phyloP scores from a whole-genome alignment of 2,888 invertebrate species.

The Sesia apiformis region DNA sequence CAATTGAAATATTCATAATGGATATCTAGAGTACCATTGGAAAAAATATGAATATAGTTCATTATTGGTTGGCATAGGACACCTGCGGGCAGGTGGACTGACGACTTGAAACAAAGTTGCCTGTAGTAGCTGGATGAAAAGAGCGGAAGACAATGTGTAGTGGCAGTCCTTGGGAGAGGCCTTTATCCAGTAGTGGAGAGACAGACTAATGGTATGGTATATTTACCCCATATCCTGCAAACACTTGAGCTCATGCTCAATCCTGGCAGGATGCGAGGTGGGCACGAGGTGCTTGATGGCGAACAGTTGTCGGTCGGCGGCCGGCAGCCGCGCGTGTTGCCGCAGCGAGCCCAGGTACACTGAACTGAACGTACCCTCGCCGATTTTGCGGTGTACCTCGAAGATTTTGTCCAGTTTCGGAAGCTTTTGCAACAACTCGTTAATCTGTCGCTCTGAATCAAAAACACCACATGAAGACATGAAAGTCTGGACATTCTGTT shows the following conservation, averaged over 20 bases:
- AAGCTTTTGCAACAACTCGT: constrained; percentile 59
- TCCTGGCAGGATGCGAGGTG: constrained; percentile 87
- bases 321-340: constrained; percentile 43
- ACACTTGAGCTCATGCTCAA: constrained; percentile 87
- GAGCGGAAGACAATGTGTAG: too few relatives aligned
- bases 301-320: constrained; percentile 74
- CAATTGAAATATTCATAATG: too few relatives aligned
- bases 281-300: constrained; percentile 92
- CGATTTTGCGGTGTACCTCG: constrained; percentile 81
- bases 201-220: too few relatives aligned
- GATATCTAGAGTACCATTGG: too few relatives aligned
- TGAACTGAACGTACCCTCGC: constrained; percentile 91
- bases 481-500: background rate
- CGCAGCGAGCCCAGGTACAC: constrained; percentile 85
- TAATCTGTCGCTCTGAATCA: constrained; percentile 47
- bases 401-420: constrained; percentile 79
- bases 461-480: background rate
- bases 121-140: too few relatives aligned
- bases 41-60: too few relatives aligned
- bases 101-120: too few relatives aligned
- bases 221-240: constrained; percentile 83
- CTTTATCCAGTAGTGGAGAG: too few relatives aligned
- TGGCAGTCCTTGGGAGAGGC: too few relatives aligned
- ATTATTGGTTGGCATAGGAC: too few relatives aligned
- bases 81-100: too few relatives aligned